phyloP scores from a whole-genome alignment of 1,140 invertebrate species.

The Lanistes nyassanus region DNA sequence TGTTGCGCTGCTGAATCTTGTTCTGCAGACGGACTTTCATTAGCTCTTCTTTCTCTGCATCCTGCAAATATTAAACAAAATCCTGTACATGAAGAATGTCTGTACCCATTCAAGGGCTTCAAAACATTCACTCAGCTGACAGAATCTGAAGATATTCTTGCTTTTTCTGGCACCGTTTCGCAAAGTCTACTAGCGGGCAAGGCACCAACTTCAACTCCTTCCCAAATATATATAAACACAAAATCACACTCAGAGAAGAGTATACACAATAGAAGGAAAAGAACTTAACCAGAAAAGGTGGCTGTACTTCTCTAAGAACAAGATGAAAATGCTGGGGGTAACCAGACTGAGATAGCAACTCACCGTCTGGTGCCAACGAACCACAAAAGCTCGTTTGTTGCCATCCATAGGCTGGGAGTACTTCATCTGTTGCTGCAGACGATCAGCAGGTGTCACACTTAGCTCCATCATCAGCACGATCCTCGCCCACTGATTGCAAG shows the following conservation, averaged over 20 bases:
- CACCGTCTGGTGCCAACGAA: slow-evolving; percentile 63
- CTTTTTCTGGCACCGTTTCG: too few relatives aligned
- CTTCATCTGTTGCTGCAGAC: slow-evolving; percentile 83
- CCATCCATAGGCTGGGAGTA: slow-evolving; percentile 96
- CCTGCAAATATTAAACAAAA: slow-evolving; percentile 71
- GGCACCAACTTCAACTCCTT: too few relatives aligned
- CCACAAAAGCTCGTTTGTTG: slow-evolving; percentile 82
- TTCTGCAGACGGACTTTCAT: slow-evolving; percentile 93
- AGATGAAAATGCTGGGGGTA: neutral
- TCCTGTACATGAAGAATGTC: too few relatives aligned
- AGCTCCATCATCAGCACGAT: slow-evolving; percentile 97
- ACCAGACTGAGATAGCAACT: slow-evolving; percentile 17
- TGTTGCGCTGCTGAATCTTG: slow-evolving; percentile 74
- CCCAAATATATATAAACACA: too few relatives aligned
- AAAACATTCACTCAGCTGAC: too few relatives aligned
- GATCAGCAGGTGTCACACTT: slow-evolving; percentile 87
- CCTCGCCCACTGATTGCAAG: slow-evolving; percentile 85
- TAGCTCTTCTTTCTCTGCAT: slow-evolving; percentile 92
- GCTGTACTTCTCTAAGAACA: too few relatives aligned
- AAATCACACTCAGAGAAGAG: too few relatives aligned
- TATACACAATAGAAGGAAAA: too few relatives aligned
- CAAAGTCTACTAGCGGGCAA: too few relatives aligned
- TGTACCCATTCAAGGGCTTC: too few relatives aligned
- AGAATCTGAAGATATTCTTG: too few relatives aligned
- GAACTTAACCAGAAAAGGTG: neutral